Conservation (phyloP, 2,888 invertebrate species). For the Actias luna region DNA sequence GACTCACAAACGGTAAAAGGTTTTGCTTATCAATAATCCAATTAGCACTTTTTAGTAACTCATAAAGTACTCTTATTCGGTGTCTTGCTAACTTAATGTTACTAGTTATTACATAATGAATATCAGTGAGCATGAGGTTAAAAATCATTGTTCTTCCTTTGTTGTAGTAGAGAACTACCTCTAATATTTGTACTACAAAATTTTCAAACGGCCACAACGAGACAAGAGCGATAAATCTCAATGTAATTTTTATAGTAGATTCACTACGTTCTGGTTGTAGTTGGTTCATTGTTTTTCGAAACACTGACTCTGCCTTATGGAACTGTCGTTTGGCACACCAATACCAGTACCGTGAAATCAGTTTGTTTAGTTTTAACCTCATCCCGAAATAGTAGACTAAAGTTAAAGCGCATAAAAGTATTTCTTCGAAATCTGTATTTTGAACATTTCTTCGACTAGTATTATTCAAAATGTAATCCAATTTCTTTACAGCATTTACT, state of each 20-base stretch:
- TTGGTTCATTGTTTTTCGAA: constrained; percentile 49
- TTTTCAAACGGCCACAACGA: constrained; percentile 56
- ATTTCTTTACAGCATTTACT: constrained; percentile 41
- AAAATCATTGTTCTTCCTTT: constrained; percentile 49
- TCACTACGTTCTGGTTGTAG: constrained; percentile 56
- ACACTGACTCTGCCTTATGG: constrained; percentile 46
- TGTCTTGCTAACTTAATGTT: constrained; percentile 61
- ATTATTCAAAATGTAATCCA: constrained; percentile 41
- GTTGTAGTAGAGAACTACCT: constrained; percentile 52
- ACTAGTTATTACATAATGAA: constrained; percentile 49
- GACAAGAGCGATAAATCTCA: constrained; percentile 49
- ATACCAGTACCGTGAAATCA: constrained; percentile 39
- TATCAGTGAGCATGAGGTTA: constrained; percentile 56
- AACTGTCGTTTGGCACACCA: constrained; percentile 48
- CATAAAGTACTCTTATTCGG: constrained; percentile 74
- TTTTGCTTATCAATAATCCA: constrained; percentile 69
- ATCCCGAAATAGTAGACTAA: constrained; percentile 60
- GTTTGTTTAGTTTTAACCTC: constrained; percentile 48
- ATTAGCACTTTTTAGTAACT: constrained; percentile 65
- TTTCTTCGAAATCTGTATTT: constrained; percentile 44
- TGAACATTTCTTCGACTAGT: constrained; percentile 36
- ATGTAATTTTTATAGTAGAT: constrained; percentile 46
- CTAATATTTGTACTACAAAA: constrained; percentile 55
- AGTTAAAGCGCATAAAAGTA: constrained; percentile 51
- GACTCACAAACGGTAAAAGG: constrained; percentile 60